phyloP scores from a whole-genome alignment of 2,797 vertebrate genomes.

The Phrynocephalus vlangalii region DNA sequence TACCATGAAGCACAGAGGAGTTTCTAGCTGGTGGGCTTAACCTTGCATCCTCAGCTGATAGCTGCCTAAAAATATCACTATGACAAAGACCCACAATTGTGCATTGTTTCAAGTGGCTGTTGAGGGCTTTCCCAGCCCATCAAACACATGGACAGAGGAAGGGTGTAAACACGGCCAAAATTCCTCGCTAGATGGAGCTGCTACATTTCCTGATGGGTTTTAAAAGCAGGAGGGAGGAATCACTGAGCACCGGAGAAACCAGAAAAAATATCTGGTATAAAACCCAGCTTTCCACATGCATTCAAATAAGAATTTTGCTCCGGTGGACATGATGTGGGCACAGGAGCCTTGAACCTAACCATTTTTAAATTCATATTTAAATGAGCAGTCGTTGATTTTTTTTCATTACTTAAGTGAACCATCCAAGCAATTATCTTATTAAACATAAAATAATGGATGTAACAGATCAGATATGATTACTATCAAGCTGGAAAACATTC shows the following conservation, averaged over 20 bases:
- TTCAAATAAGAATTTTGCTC: not conserved
- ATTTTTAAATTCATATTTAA: not conserved
- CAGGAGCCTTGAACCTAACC: not conserved
- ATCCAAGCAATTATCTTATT: not conserved
- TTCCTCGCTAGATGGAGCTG: slow-evolving; percentile 1
- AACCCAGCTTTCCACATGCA: not conserved
- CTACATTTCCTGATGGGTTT: not conserved
- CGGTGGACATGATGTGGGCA: not conserved
- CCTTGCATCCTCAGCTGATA: no score
- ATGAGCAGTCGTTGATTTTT: no score
- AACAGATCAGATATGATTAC: not conserved
- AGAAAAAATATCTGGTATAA: not conserved
- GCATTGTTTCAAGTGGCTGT: no score
- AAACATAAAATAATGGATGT: not conserved
- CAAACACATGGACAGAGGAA: not conserved
- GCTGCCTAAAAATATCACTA: not conserved
- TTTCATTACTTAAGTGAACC: not conserved
- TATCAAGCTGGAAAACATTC: not conserved
- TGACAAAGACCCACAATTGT: no score
- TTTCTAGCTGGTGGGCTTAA: no score
- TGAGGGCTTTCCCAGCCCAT: not conserved
- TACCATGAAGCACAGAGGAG: no score
- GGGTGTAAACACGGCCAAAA: not conserved
- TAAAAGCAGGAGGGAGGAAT: not conserved
- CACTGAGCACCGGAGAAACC: not conserved